Base-by-base conservation (phyloP, 2,797 vertebrate genomes). In the Merluccius polli region DNA sequence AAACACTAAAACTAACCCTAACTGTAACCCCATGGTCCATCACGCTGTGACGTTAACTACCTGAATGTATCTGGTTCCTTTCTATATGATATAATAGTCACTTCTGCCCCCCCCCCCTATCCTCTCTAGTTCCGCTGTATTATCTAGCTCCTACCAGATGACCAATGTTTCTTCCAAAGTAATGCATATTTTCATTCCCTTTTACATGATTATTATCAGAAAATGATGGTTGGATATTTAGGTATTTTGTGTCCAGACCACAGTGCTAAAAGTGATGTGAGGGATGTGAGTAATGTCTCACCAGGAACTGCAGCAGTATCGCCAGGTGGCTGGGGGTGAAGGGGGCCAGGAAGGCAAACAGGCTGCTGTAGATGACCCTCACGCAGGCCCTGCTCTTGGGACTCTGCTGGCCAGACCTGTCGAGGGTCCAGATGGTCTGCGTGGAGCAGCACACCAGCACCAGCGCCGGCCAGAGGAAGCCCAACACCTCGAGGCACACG, bases 271-370 rank as follows among this genome's bases (percentile, higher is more conserved):
- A 4, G 7, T 24, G 7, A n/a, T 11, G 52, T 59, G 7, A 24
- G n/a, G 8, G 52, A 52, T 52, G 41, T 48, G 41, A 48, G 41
- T 18, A 15, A 48, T 41, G 41, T 18, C 89, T 90, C 41, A 92
- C 97, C 88, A 98, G 91, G 85, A 94, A 98, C 89, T 98, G 96
- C 72, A 98, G 89, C 38, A 94, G 88, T 81, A 98, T 95, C 0
- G 81, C 94, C 2, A 97, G 32, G 86, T 98, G 96, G 30, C 95
- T 89, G 0, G 96, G 96, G 0, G 94, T 95, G 83, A 98, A 98
- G 11, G 96, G 97, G 74, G 95, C 75, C 82, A 98, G 84, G 52
- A 98, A 98, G 68, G 96, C 93, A 0, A 91, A 86, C 0, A 98
- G 85, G 73, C 93, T 95, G 85, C 93, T 94, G 69, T 92, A 89